Base-by-base conservation (phyloP, 2,888 invertebrate genomes). In the Lasioglossum lativentre region DNA sequence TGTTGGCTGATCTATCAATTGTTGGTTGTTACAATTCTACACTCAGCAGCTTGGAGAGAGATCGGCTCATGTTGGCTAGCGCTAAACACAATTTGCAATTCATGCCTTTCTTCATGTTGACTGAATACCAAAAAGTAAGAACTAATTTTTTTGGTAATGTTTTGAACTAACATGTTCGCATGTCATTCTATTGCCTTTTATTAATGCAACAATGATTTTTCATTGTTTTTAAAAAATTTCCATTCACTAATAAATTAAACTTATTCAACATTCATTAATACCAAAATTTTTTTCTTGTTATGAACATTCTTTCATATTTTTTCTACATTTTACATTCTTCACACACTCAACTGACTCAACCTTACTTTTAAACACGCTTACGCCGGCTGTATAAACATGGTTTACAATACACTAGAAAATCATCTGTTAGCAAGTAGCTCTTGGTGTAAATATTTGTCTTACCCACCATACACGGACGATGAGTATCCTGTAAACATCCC, bases 61-160 rank as follows among this genome's bases (percentile, higher is more conserved):
- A 98, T 93, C 96, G 97, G 78, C 97, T 99, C 74, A 97, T 99
- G 96, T 96, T 99, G 88, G 98, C 98, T 56, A 99, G 99, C 93
- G 99, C 99, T 78, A 99, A 99, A 96, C 97, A 97, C 90, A 99
- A 99, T 96, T 96, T 99, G 82, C 97, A 98, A 86, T 97, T 97
- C 75, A 98, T 99, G 98, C 98, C 99, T 78, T 99, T 98, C 95
- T 99, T 99, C 95, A 99, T 99, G 88, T 96, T 99, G 88, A 99
- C 99, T 12, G 99, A 99, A 95, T 97, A 97, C 95, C 99, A 99
- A 96, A 98, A 98, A 96, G 98, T 98, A 92, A 95, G 91, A 78
- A 76, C 38, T 52, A 79, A 73, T 85, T 79, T 76, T 75, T 76
- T 75, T 72, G 70, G 76, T 80, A 47, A 82, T 73, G 52, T 74